Base-by-base conservation (phyloP, 2,797 vertebrate genomes). In the Myoxocephalus aenaeus region DNA sequence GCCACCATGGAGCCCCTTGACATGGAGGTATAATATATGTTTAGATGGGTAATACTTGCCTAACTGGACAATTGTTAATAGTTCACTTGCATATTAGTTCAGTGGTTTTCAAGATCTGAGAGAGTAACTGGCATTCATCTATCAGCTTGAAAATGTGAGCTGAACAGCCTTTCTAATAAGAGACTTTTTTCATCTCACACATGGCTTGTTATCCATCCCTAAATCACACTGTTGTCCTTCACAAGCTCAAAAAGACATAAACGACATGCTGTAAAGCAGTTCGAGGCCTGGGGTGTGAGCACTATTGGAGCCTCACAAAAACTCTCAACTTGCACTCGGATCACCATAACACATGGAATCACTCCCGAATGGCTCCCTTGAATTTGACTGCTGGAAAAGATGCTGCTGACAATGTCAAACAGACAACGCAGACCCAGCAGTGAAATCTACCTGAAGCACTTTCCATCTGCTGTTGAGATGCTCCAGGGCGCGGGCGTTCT, bases 391-490 rank as follows among this genome's bases (percentile, higher is more conserved):
- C 62, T 51, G 27, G 42, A 82, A 6, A 80, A 46, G 40, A 42
- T 69, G 67, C 82, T 72, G 75, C 71, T 70, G 63, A 81, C 44
- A 70, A 65, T 27, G 75, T 84, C 74, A 84, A 78, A 74, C 12
- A 63, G 58, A 34, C 42, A 62, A 38, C 40, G 15, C 53, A 38
- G 80, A 70, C 65, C 61, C 54, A 25, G 59, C 69, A 74, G 40
- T 38, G 48, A 78, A 77, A 70, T 51, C 12, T 93, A 99, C 98
- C 97, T 99, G 98, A 70, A 99, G 95, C 84, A 98, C 96, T 88
- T 99, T 99, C 97, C 98, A 99, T 70, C 96, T 95, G 32, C 89
- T 95, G 91, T 99, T 99, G 90, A 99, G 97, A 86, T 99, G 97
- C 89, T 99, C 98, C 91, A 99, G 94, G 71, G 94, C 87, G 0